A percentile compares a stretch with the other conserved stretches of the same genome.
These are phyloP conservation scores for Margaritifera margaritifera DNA, from an alignment of 2,888 invertebrate genomes.

Conservation along the genomic window DNA sequence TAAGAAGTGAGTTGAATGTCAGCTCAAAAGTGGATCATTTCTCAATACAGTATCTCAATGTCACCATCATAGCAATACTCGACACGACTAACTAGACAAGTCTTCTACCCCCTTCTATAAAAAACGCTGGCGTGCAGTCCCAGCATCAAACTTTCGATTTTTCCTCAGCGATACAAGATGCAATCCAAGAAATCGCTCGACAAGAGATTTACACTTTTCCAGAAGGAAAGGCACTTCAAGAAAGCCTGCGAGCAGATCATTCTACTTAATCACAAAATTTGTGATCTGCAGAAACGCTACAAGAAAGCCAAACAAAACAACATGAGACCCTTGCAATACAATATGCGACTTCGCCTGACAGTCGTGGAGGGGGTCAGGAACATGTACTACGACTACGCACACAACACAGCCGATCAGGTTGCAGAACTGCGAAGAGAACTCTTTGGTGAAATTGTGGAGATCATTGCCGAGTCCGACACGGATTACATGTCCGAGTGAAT, in stretches of 20 bases:
- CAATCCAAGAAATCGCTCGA: conserved; percentile 21
- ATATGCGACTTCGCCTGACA: conserved; percentile 52
- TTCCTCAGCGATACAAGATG: conserved; percentile 12
- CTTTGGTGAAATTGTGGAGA: conserved; percentile 33
- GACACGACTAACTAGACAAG: too few relatives aligned
- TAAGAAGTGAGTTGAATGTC: too few relatives aligned
- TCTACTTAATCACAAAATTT: conserved; percentile 50
- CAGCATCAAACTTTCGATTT: conserved; percentile 13
- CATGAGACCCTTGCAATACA: conserved; percentile 55
- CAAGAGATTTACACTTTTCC: conserved; percentile 21
- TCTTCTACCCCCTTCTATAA: too few relatives aligned
- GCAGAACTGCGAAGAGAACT: conserved; percentile 38
- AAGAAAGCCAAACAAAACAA: conserved; percentile 46
- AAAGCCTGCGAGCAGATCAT: conserved; percentile 58
- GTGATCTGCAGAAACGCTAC: conserved; percentile 51
- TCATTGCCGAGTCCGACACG: conserved; percentile 20
- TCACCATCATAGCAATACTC: too few relatives aligned
- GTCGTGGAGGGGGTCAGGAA: conserved; percentile 56
- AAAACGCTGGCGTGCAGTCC: too few relatives aligned
- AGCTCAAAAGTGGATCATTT: too few relatives aligned
- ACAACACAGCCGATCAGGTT: conserved; percentile 51
- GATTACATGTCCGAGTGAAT: conserved; percentile 16
- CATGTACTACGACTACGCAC: conserved; percentile 61
- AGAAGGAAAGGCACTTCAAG: conserved; percentile 45
- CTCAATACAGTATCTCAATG: too few relatives aligned